Evolutionary conservation across 2,888 invertebrate genomes (phyloP).

Genomic region (Dicyrtomina minuta): DNA sequence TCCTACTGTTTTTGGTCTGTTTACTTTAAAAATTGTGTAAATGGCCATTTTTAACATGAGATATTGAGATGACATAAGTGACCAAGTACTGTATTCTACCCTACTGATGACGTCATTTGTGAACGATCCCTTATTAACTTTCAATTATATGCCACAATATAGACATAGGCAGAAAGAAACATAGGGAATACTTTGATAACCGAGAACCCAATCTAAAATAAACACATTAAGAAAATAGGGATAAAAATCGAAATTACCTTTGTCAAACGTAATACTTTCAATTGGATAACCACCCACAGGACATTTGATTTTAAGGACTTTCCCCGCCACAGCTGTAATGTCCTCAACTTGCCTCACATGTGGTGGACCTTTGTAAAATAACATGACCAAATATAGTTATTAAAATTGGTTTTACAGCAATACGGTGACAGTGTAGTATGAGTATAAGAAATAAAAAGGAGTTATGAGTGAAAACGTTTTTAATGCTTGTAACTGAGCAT

Average conservation of each 20-base stretch:
- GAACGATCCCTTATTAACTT: no score
- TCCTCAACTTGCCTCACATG: constrained; percentile 54
- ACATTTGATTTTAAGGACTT: constrained; percentile 55
- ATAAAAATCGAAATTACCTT: constrained; percentile 55
- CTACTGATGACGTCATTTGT: no score
- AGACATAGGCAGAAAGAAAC: background rate
- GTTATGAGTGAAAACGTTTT: no score
- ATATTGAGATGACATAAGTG: background rate
- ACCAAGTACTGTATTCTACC: background rate
- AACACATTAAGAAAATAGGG: background rate
- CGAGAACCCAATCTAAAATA: background rate
- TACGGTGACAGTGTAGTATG: no score
- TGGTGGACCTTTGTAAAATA: constrained; percentile 51
- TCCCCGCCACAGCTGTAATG: constrained; percentile 55
- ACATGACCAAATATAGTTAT: background rate
- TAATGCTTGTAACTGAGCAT: background rate
- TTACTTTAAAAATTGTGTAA: no score
- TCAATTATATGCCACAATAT: background rate
- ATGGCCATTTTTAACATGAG: no score
- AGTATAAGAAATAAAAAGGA: no score
- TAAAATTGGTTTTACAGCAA: no score
- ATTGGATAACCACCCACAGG: constrained; percentile 56
- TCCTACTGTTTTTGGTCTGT: no score
- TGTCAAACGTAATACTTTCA: constrained; percentile 57
- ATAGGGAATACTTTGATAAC: no score